Base-by-base conservation (phyloP, 2,113 vertebrate genomes). In the Dicrurus megarhynchus region DNA sequence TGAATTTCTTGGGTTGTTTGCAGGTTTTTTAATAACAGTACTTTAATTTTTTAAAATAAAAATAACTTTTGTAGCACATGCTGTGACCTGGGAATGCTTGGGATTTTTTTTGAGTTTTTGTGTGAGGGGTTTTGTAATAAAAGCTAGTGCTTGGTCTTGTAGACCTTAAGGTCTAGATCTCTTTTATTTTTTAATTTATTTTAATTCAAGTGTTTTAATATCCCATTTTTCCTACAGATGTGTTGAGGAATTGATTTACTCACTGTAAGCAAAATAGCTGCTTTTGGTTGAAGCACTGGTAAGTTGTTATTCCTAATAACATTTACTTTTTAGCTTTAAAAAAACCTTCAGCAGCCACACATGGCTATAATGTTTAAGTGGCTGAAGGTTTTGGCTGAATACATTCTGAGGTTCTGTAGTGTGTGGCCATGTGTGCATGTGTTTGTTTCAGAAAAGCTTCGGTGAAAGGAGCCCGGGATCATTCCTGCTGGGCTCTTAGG, bases 281-380 rank as follows among this genome's bases (percentile, higher is more conserved):
- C 95, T 83, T 73, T 85, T 97, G 94, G 30, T 97, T 95, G 96
- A 97, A 97, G 88, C 85, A 49, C 87, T 95, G 96, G 98, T 98
- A 98, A 98, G 98, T 98, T 97, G 41, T 74, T 95, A 57, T 57
- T 91, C 78, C 70, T 89, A 93, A 61, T 93, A 83, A 89, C 47
- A 20, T 75, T 84, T 96, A 87, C 35, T 67, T 92, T 86, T 70
- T 95, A 96, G 91, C 69, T 84, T 93, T 11, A 23, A 74, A 87
- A 67, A 69, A 57, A 11, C 1, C 2, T 5, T 5, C 20, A 20
- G 11, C 3, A 23, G 33, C 15, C 57, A 27, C 53, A 56, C 37
- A 7, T 67, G 37, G 14, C 21, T 87, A 0, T 93, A 27, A 60
- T 53, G 67, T 80, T 93, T 41, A 82, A 53, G 35, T 77, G 88